phyloP scores from a whole-genome alignment of 1,140 invertebrate species.

The Anastrepha obliqua region DNA sequence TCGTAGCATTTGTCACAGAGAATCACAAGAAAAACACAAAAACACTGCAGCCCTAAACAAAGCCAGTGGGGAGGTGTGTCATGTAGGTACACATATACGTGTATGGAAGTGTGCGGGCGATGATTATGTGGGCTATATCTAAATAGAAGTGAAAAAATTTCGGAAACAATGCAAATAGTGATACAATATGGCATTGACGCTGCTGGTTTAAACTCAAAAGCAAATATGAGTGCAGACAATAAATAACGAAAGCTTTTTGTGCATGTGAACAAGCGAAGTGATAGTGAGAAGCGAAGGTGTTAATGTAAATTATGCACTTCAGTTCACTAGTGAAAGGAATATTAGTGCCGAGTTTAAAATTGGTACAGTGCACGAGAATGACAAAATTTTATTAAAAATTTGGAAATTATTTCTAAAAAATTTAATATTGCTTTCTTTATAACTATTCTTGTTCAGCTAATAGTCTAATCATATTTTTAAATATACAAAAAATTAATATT shows the following conservation, averaged over 20 bases:
- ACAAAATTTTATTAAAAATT: too few relatives aligned
- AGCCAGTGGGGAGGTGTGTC: not conserved
- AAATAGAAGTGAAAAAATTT: not conserved
- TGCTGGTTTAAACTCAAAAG: not conserved
- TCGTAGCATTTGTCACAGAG: not conserved
- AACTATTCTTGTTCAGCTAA: too few relatives aligned
- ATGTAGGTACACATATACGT: not conserved
- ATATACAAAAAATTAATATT: too few relatives aligned
- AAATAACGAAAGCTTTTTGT: conserved; percentile 7
- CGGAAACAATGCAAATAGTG: not conserved
- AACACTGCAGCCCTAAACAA: not conserved
- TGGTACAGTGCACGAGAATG: not conserved
- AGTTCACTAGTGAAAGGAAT: not conserved
- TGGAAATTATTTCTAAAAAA: too few relatives aligned
- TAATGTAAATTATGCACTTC: conserved; percentile 32
- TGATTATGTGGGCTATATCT: conserved; percentile 6
- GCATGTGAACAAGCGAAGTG: not conserved
- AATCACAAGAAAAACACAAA: not conserved
- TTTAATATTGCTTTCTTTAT: too few relatives aligned
- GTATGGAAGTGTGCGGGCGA: not conserved
- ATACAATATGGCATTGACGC: conserved; percentile 11
- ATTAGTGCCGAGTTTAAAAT: too few relatives aligned
- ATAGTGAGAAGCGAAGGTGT: not conserved
- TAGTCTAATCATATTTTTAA: too few relatives aligned
- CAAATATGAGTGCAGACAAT: not conserved